Evolutionary conservation across 2,888 invertebrate genomes (phyloP), one percentile per base, ranked within the genome.

Genomic region (Netelia inedita): DNA sequence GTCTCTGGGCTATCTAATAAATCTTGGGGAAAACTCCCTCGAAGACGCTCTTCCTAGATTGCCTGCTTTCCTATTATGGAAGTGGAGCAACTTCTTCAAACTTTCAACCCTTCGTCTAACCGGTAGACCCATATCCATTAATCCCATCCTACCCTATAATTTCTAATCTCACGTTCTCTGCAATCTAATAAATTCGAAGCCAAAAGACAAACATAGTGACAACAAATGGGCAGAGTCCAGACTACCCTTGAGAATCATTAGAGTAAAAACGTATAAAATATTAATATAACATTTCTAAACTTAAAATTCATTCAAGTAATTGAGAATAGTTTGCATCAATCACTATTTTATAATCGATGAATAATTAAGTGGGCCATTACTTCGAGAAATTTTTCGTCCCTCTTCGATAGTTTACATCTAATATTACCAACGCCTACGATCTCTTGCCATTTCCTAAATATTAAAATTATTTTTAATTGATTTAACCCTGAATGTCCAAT

Each of bases 21-120:
- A 74, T 65, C 35, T 66, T 46, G 21, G 2, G 6, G 28, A 72
- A 14, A 57, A 46, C 14, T 73, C 35, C 50, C 10, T n/a, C 41
- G 35, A 43, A 57, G 53, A 46, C 46, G 9, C 46, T 46, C 46
- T 28, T 83, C 85, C 78, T 41, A 63, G 23, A 74, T 65, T 69
- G 75, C 75, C 88, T 91, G 87, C 61, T 90, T 35, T 81, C 90
- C 91, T 91, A 91, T 86, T 91, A 88, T 35, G 78, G 82, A 91
- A 91, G 65, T 90, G 78, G 91, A 90, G 87, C 90, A 90, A 63
- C 76, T 85, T 86, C 83, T 82, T 79, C 83, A 50, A 85, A 87
- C 76, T 85, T 82, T 83, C 76, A 83, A 85, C 81, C 76, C 80
- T 81, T 85, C 28, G 46, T 63, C 66, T 41, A 50, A 55, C 43